A percentile compares a stretch with the other conserved stretches of the same genome.
phyloP scores from a whole-genome alignment of 2,888 invertebrate species.

The Morpho deidamia region DNA sequence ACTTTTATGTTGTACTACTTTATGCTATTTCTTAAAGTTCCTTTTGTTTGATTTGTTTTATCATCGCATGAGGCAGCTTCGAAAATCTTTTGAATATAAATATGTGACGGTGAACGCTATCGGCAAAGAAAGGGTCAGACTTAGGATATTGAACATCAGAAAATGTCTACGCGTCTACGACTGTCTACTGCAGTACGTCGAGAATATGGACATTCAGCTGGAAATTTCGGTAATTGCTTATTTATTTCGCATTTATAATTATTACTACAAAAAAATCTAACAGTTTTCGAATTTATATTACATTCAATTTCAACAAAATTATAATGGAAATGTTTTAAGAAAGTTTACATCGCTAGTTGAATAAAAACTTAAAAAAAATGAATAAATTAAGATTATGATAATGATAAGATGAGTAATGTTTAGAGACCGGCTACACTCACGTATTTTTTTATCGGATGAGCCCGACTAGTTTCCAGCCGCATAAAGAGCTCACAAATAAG shows the following conservation, averaged over 20 bases:
- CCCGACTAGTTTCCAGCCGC: too few species aligned
- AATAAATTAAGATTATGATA: too few species aligned
- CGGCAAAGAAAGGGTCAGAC: constrained; percentile 1
- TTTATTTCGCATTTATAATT: neutral
- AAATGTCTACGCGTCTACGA: constrained; percentile 2
- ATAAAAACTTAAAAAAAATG: too few species aligned
- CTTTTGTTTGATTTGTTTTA: constrained; percentile 5
- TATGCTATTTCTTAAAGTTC: neutral
- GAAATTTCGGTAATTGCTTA: constrained; percentile 7
- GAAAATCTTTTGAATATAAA: constrained; percentile 5
- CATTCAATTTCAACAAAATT: too few species aligned
- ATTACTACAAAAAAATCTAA: too few species aligned
- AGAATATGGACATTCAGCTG: constrained; percentile 7
- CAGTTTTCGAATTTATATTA: too few species aligned
- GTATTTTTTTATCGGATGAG: too few species aligned
- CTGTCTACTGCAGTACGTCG: neutral
- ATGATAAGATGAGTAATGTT: too few species aligned
- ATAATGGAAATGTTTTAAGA: too few species aligned
- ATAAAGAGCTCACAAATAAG: too few species aligned
- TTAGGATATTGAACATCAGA: constrained; percentile 7
- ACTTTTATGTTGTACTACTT: neutral
- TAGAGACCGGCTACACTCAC: too few species aligned
- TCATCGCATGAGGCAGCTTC: constrained; percentile 5
- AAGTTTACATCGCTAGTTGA: too few species aligned
- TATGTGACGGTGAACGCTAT: neutral